These are phyloP conservation scores for Anhinga anhinga DNA, from an alignment of 2,113 vertebrate genomes.

Conservation along the genomic window DNA sequence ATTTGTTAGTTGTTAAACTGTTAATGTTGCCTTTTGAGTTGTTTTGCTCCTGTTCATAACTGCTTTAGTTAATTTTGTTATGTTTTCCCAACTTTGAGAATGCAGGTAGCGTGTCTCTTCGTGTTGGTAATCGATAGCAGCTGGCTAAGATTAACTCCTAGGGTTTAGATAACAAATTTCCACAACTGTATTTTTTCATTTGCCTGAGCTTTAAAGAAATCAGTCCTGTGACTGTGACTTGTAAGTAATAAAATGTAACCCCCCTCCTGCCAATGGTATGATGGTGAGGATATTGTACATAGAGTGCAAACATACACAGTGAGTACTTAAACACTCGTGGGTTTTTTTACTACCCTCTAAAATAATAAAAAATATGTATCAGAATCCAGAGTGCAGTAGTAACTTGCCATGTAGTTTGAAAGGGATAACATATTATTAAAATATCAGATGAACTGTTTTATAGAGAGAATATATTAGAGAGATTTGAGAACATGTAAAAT, in stretches of 20 bases:
- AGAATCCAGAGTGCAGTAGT: neutral
- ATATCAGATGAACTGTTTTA: neutral
- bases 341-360: neutral
- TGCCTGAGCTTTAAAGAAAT: neutral
- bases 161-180: constrained; percentile 1
- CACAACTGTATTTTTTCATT: neutral
- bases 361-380: neutral
- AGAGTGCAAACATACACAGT: neutral
- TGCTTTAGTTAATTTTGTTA: neutral
- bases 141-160: neutral
- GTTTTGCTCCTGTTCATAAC: neutral
- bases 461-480: neutral
- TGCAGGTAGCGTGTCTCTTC: neutral
- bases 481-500: neutral
- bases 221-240: neutral
- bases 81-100: neutral
- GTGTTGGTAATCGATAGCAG: neutral
- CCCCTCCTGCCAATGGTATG: neutral
- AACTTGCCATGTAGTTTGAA: neutral
- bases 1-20: neutral
- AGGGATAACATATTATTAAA: neutral
- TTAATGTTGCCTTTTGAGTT: neutral
- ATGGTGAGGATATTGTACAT: neutral
- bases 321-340: neutral
- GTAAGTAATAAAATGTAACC: neutral